phyloP scores from a whole-genome alignment of 2,797 vertebrate species.

The Synanceia verrucosa region DNA sequence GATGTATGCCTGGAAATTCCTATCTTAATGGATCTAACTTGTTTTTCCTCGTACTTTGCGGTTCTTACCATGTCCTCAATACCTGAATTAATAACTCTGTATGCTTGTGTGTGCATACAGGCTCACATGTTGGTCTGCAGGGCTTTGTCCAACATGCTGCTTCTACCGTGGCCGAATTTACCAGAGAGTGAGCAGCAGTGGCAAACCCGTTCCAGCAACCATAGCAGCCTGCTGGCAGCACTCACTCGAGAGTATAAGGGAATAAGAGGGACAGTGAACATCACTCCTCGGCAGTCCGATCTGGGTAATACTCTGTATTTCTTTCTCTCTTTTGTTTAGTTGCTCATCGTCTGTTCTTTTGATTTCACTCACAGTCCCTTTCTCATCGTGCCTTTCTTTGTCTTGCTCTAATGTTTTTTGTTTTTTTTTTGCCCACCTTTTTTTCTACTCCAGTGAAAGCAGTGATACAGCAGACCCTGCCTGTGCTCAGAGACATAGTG shows the following conservation, averaged over 20 bases:
- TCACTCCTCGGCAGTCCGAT: constrained; percentile 67
- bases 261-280: constrained; percentile 83
- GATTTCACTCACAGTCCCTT: too few species aligned
- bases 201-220: constrained; percentile 92
- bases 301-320: constrained; percentile 67
- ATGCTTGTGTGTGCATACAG: constrained; percentile 68
- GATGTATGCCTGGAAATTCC: too few species aligned
- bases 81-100: neutral
- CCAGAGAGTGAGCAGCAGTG: constrained; percentile 96
- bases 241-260: constrained; percentile 88
- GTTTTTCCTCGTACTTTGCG: neutral
- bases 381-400: neutral
- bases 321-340: neutral
- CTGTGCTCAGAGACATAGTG: constrained; percentile 92
- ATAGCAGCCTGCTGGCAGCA: constrained; percentile 88
- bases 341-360: neutral
- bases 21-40: neutral
- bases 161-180: constrained; percentile 95
- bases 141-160: constrained; percentile 93
- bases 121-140: constrained; percentile 94
- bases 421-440: neutral
- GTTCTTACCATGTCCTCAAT: neutral
- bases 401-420: neutral
- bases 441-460: constrained; percentile 84
- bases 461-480: constrained; percentile 92